Evolutionary conservation across 2,797 vertebrate genomes (phyloP).

Genomic region (Cirrhinus molitorella): DNA sequence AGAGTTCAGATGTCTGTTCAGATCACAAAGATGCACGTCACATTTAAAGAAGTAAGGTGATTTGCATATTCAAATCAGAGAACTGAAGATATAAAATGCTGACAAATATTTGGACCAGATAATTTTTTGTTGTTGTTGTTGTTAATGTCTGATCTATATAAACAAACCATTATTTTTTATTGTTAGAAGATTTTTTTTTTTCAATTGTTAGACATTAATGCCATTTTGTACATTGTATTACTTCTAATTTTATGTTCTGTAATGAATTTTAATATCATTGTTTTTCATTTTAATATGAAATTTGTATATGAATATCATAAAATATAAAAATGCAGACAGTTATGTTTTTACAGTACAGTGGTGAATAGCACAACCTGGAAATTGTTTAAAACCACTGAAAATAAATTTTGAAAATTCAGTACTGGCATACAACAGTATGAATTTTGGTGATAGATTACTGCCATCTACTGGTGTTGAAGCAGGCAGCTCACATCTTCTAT

Average conservation of each 20-base stretch:
- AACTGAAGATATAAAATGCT: neutral
- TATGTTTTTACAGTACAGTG: neutral
- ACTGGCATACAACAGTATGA: neutral
- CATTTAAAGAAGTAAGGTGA: neutral
- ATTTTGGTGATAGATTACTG: neutral
- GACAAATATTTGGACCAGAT: neutral
- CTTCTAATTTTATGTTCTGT: neutral
- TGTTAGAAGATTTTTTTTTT: neutral
- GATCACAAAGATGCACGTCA: neutral
- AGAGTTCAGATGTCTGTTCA: neutral
- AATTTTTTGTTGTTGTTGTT: neutral
- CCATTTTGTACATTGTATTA: neutral
- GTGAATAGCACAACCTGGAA: neutral
- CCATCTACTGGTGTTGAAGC: neutral
- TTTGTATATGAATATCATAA: neutral
- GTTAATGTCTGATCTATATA: neutral
- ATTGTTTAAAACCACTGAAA: neutral
- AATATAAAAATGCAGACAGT: neutral
- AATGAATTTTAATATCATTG: neutral
- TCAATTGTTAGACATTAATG: neutral
- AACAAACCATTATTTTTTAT: neutral
- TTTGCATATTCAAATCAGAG: conserved; percentile 1
- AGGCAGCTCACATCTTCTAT: no score
- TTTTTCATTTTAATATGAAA: neutral
- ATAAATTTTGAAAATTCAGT: neutral